Percentiles rank a stretch among this genome's conserved stretches.
Conservation (phyloP, 2,888 invertebrate genomes). For the Drosophila lacicola region DNA sequence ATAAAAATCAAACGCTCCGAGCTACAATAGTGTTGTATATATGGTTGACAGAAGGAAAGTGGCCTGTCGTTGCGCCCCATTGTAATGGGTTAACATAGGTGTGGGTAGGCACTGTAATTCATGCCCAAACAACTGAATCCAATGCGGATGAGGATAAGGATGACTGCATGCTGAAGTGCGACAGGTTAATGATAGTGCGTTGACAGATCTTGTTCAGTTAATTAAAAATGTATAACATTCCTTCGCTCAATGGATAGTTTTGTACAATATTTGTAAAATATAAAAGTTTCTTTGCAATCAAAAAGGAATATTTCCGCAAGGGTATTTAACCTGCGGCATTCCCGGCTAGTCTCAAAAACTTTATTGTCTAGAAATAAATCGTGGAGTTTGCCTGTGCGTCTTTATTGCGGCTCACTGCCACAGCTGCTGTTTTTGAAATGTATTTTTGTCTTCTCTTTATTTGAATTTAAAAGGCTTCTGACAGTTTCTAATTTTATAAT, state of each 20-base stretch:
- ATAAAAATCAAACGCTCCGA: conserved; percentile 32
- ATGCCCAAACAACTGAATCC: not conserved
- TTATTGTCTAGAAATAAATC: conserved; percentile 7
- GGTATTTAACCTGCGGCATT: not conserved
- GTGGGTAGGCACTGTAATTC: not conserved
- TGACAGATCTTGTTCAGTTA: not conserved
- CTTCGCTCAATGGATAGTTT: not conserved
- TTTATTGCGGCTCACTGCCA: not conserved
- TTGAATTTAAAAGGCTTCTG: conserved; percentile 17
- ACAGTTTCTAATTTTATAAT: conserved; percentile 47
- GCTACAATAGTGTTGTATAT: conserved; percentile 30
- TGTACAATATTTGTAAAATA: too few relatives aligned
- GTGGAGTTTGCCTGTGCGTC: not conserved
- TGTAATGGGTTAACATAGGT: not conserved
- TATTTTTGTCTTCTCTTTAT: conserved; percentile 6
- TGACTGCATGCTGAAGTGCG: not conserved
- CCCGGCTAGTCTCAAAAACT: not conserved
- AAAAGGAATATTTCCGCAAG: not conserved
- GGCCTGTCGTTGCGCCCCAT: not conserved
- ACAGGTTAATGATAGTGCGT: not conserved
- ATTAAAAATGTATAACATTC: not conserved
- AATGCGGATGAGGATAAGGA: not conserved
- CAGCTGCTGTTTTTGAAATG: conserved; percentile 19
- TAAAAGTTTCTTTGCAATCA: not conserved
- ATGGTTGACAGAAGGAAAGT: conserved; percentile 25